Base-by-base conservation (phyloP, 2,113 vertebrate species). In the Ahaetulla prasina region DNA sequence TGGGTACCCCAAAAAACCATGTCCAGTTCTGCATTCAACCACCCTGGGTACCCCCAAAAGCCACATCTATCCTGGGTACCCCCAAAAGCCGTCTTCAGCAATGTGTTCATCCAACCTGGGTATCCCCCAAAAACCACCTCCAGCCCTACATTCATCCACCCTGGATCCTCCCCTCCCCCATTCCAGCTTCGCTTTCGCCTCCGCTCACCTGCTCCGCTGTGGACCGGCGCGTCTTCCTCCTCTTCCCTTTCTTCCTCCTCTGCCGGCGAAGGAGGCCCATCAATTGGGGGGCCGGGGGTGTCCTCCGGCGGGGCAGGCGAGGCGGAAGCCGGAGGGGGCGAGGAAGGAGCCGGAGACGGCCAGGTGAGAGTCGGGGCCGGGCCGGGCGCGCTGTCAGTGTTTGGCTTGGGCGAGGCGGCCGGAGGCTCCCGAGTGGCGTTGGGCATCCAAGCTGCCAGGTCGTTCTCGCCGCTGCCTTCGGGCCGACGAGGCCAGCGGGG, bases 161-260 rank as follows among this genome's bases (percentile, higher is more conserved):
- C 53, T 22, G 53, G 53, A 6, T 22, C 0, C 1, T 20, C 53
- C 16, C 2, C 53, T 1, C 16, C 53, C 55, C 55, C 2, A 8
- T 1, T 57, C n/a, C 35, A 18, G 2, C 74, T 9, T 8, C 7
- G 80, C 80, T 45, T 8, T 39, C 25, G 45, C 85, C 47, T 49
- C 22, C 27, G 35, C 90, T 91, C 90, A 91, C 90, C 90, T 91
- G 68, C 55, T 43, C 90, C 90, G 50, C 80, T 91, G 39, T 55
- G 52, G 25, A 4, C 90, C n/a, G 11, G 12, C 39, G 9, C 3
- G 1, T 84, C 49, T 1, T 35, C 63, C 1, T 90, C 89, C 16
- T 47, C 55, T 4, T 49, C 57, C 5, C n/a, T n/a, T n/a, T 50
- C 50, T 0, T 55, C 50, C 2, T 54, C 50, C 6, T 7, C 63